Percentiles rank a stretch among this genome's conserved stretches.
Evolutionary conservation across 2,113 vertebrate species (phyloP).

Genomic region (Oryzias woworae): DNA sequence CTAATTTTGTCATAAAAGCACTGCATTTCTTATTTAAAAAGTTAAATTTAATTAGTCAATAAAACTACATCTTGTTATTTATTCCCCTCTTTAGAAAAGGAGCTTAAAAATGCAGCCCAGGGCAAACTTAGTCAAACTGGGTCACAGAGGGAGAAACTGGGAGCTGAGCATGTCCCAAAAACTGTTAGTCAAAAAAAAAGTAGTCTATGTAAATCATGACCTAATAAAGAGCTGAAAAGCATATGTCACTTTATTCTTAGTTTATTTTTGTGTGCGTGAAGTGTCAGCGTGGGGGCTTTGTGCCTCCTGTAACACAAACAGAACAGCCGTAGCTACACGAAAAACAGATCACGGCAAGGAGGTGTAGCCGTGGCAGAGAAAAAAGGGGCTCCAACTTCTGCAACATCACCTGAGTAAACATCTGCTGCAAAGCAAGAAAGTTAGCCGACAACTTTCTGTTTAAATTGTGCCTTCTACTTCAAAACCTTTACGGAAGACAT

Average conservation of each 20-base stretch:
- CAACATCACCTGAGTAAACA: not conserved
- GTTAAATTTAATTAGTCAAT: slow-evolving; percentile 14
- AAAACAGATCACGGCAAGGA: not conserved
- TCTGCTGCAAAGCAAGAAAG: not conserved
- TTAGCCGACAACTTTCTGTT: not conserved
- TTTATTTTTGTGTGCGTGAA: slow-evolving; percentile 16
- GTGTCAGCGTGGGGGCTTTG: slow-evolving; percentile 3
- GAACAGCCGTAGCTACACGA: slow-evolving; percentile 1
- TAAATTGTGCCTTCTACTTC: slow-evolving; percentile 1
- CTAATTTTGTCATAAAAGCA: not conserved
- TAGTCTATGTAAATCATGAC: slow-evolving; percentile 38
- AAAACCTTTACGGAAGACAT: not conserved
- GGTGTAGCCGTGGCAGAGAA: not conserved
- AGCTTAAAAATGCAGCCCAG: slow-evolving; percentile 49
- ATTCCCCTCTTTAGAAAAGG: slow-evolving; percentile 36
- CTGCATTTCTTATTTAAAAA: not conserved
- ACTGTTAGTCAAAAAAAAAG: slow-evolving; percentile 11
- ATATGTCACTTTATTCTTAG: slow-evolving; percentile 8
- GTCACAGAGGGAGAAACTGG: slow-evolving; percentile 52
- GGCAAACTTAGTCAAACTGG: slow-evolving; percentile 66
- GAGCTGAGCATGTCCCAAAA: slow-evolving; percentile 40
- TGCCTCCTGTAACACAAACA: not conserved
- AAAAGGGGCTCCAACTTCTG: not conserved
- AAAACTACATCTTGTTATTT: slow-evolving; percentile 37
- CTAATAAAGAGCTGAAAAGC: slow-evolving; percentile 19